Conservation (phyloP, 2,113 vertebrate genomes). For the Sarotherodon lohbergeri region DNA sequence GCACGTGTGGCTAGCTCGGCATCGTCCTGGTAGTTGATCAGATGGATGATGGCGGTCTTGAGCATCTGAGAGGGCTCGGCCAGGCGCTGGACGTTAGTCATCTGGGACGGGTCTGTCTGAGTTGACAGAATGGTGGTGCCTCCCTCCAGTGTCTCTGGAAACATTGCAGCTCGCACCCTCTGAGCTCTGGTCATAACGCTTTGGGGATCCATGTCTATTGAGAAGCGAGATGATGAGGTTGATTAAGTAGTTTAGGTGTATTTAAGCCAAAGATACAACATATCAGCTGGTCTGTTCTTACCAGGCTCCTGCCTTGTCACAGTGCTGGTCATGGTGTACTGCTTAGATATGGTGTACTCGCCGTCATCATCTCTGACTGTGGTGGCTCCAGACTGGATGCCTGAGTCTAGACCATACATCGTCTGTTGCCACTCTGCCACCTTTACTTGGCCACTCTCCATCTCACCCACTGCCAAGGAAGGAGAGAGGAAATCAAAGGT, state of each 20-base stretch:
- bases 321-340: slow-evolving; percentile 77
- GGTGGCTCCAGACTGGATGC: slow-evolving; percentile 88
- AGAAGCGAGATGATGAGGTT: neutral
- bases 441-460: slow-evolving; percentile 68
- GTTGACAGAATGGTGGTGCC: slow-evolving; percentile 77
- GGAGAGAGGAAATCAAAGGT: neutral
- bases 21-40: slow-evolving; percentile 98
- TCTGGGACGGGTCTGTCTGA: slow-evolving; percentile 81
- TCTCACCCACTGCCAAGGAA: slow-evolving; percentile 50
- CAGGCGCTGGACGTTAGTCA: slow-evolving; percentile 92
- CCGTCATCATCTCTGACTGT: slow-evolving; percentile 84
- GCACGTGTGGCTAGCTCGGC: slow-evolving; percentile 91
- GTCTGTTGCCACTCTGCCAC: slow-evolving; percentile 88
- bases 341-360: slow-evolving; percentile 73
- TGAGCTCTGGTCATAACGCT: slow-evolving; percentile 82
- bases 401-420: slow-evolving; percentile 81
- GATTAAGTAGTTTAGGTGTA: neutral
- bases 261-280: neutral
- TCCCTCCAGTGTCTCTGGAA: slow-evolving; percentile 81
- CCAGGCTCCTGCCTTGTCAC: slow-evolving; percentile 61
- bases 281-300: neutral
- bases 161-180: slow-evolving; percentile 87
- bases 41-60: slow-evolving; percentile 89
- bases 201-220: slow-evolving; percentile 78
- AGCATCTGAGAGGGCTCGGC: slow-evolving; percentile 94